Base-by-base conservation (phyloP, 1,140 invertebrate genomes). In the Grapholita molesta region DNA sequence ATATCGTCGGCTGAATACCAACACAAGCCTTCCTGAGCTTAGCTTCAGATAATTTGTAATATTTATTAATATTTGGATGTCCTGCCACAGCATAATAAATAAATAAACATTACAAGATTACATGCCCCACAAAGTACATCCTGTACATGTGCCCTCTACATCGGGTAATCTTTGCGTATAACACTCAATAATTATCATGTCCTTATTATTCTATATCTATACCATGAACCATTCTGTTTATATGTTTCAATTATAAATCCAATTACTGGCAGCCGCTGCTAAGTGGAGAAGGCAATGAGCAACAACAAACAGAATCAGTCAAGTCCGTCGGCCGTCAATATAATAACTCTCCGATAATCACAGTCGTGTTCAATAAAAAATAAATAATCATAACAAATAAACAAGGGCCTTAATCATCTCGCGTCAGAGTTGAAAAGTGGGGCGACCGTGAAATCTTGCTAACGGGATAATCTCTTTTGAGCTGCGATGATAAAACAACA, bases 351-450 rank as follows among this genome's bases (percentile, higher is more conserved):
- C 76, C 81, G 80, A 85, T 90, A 90, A 89, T 90, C 87, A 88
- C 79, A 86, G 88, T 90, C 84, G 87, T 90, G 88, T 89, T 90
- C 86, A 87, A 90, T 90, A 89, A 90, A 86, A 87, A 88, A 88
- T 81, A 86, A 61, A 89, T 87, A 75, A 75, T 71, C 89, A 88
- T 84, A 89, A 90, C 83, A 89, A 87, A 89, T 86, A 88, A 88
- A 90, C 86, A 89, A 84, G 78, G 70, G 72, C 70, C 83, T 77
- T 90, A 90, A 90, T 89, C 87, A 90, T 84, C 83, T 90, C 85
- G 79, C 79, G 86, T 88, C 85, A 85, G 82, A 80, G 78, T 80
- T 74, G 79, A 77, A 68, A 61, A 76, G 64, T 77, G 71, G 55
- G 67, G 77, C 79, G 70, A 74, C 80, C 66, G 85, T 38, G 28